These are phyloP conservation scores for Myodes glareolus DNA, from an alignment of 2,113 vertebrate genomes.

Conservation along the genomic window DNA sequence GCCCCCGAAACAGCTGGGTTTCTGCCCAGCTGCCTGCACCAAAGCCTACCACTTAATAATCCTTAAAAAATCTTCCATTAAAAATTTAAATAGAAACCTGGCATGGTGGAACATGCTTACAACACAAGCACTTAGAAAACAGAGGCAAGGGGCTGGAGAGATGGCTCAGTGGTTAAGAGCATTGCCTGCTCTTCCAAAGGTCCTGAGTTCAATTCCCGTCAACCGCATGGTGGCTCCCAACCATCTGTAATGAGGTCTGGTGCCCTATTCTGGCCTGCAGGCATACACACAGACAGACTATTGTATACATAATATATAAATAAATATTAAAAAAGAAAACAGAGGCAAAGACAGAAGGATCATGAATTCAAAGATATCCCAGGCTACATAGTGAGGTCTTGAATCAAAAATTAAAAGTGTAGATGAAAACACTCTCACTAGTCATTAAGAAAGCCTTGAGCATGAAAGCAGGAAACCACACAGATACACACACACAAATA, in stretches of 20 bases:
- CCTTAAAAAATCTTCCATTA: constrained; percentile 33
- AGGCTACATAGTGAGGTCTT: neutral
- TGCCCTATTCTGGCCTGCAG: no score
- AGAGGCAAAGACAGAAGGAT: neutral
- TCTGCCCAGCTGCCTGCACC: neutral
- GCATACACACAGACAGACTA: no score
- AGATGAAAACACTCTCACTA: neutral
- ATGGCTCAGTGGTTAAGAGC: no score
- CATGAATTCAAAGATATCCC: neutral
- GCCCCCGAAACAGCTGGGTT: constrained; percentile 1
- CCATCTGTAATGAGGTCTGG: no score
- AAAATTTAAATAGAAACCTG: constrained; percentile 37
- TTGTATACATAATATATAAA: no score
- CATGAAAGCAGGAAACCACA: neutral
- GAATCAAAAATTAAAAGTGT: neutral
- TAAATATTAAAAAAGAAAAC: no score
- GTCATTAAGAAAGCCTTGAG: neutral
- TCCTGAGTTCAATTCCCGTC: no score
- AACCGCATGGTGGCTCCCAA: no score
- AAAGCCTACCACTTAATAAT: constrained; percentile 49
- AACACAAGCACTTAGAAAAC: neutral
- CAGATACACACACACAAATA: neutral
- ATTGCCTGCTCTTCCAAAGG: no score
- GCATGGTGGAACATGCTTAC: neutral
- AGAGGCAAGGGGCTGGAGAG: no score